Evolutionary conservation across 2,797 vertebrate species (phyloP).

Genomic region (Hapalemur alaotrensis): DNA sequence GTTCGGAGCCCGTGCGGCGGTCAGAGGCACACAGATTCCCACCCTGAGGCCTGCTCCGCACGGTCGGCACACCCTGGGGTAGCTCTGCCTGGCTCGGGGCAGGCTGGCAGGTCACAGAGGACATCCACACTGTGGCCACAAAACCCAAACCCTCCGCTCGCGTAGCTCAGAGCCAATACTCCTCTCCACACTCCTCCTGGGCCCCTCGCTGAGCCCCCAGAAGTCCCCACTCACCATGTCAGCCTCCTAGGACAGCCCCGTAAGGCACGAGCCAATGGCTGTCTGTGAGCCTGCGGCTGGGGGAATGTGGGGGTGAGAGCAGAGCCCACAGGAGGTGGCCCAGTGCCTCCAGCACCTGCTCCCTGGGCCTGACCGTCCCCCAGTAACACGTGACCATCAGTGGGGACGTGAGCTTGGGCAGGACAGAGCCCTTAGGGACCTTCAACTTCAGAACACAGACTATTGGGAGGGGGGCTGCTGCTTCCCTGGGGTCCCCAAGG

Average conservation of each 20-base stretch:
- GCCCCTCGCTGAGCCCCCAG: not conserved
- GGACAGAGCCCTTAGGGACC: not conserved
- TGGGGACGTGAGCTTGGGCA: no score
- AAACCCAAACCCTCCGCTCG: not conserved
- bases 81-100: not conserved
- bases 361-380: not conserved
- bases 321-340: not conserved
- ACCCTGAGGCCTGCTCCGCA: not conserved
- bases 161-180: not conserved
- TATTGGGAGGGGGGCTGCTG: no score
- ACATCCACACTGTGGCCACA: not conserved
- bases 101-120: not conserved
- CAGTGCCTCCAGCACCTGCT: not conserved
- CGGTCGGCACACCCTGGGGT: rapidly evolving
- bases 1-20: not conserved
- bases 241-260: not conserved
- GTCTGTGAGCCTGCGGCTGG: not conserved
- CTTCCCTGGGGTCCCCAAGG: not conserved
- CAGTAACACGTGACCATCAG: not conserved
- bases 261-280: no score
- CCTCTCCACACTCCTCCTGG: not conserved
- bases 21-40: not conserved
- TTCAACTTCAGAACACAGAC: not conserved
- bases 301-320: not conserved
- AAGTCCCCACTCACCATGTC: not conserved